Evolutionary conservation across 2,113 vertebrate species (phyloP), one percentile per base, ranked within the genome.

Genomic region (Promerops cafer): DNA sequence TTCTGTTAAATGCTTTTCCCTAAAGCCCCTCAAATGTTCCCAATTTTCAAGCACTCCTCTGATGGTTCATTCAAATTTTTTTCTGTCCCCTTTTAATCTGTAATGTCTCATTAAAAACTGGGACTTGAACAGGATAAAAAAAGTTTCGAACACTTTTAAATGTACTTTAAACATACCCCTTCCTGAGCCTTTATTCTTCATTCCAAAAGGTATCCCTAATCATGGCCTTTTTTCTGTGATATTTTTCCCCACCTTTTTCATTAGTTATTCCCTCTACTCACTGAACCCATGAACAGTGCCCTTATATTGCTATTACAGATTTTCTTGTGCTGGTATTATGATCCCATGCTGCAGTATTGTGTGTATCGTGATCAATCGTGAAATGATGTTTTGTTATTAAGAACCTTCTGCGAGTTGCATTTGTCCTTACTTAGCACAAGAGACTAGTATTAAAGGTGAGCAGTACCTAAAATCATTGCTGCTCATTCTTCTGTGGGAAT

Each of bases 61-160:
- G 60, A 97, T 96, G 95, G 78, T 97, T 97, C 93, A 92, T 97
- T 97, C 65, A 91, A 83, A 87, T 75, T 97, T 93, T 96, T 97
- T 94, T 96, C 70, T 90, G 71, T 66, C 57, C 33, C 75, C 45
- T 93, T 85, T 97, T 93, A 95, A 91, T 97, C 93, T 97, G 68
- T 64, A 50, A 68, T 94, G 63, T 76, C 96, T 97, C 96, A 97
- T 98, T 98, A 97, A 98, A 98, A 97, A 87, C 28, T 68, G 37
- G 60, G 44, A 70, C 61, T 94, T 92, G 76, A 72, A 76, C 94
- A 92, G 35, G 90, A 91, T 90, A 59, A 95, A 85, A 86, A 89
- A 95, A 95, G 71, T 96, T 96, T 97, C 85, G 96, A 97, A 95
- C 50, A 71, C 13, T 18, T 96, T 97, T 44, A 79, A 92, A 96